Evolutionary conservation across 2,797 vertebrate genomes (phyloP), one percentile per base, ranked within the genome.

Genomic region (Semotilus atromaculatus): DNA sequence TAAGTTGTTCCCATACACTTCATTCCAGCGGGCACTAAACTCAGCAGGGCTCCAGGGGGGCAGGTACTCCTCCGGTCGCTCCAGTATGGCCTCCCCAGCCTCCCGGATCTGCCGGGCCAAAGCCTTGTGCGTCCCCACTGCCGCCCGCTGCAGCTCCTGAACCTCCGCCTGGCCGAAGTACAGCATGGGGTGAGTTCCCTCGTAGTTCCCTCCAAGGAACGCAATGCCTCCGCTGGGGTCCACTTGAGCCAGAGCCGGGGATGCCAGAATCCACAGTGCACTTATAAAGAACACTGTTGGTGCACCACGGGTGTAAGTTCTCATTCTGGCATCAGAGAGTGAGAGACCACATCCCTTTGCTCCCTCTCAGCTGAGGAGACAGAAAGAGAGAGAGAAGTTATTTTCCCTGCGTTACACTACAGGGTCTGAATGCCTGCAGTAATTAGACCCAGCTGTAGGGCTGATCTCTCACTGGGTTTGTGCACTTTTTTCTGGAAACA

Each of bases 1-100:
- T n/a, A 99, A 91, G 93, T 99, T 99, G 95, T 99, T 99, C 43
- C 98, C 98, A 0, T 99, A 99, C 77, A 99, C 95, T 91, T 99
- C 98, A 67, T 99, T 99, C 98, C 98, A 99, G 86, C 98, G 97
- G 81, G 97, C 96, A 0, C 97, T 97, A 93, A 97, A 99, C 16
- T 97, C 97, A 0, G 93, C 95, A 0, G 97, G 97, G 72, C 96
- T 97, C 97, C 97, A 98, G 51, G 98, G 98, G 11, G 98, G 98
- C 43, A 99, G 96, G 92, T 97, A 99, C 77, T 97, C 97, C 88
- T 96, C 92, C 0, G 97, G 97, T 64, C 88, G 96, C 3, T 97
- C 96, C 75, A 99, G 93, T 96, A 99, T 99, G 8, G 93, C 93
- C 10, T 98, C 96, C 2, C 96, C 98, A 0, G 98, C 98, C 71